Percentiles rank a stretch among this genome's conserved stretches.
Evolutionary conservation across 2,113 vertebrate species (phyloP).

Genomic region (Gallinago jamesoni): DNA sequence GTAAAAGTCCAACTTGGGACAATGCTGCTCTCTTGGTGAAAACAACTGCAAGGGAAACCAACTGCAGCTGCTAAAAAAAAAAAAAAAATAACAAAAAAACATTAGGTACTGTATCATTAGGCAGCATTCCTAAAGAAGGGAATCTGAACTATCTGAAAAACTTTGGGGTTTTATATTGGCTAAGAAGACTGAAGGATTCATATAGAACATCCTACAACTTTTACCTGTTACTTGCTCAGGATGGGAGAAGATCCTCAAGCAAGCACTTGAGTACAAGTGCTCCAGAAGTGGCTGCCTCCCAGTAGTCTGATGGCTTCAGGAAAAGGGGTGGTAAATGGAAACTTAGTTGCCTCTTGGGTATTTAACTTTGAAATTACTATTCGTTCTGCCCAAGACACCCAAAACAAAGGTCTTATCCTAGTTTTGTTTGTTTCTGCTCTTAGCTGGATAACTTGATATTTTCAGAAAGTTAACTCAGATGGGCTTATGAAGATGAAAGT

Average conservation of each 20-base stretch:
- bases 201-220: background rate
- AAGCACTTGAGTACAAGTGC: background rate
- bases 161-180: background rate
- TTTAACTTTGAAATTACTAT: background rate
- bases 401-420: background rate
- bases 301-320: background rate
- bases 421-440: background rate
- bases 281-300: background rate
- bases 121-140: background rate
- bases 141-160: background rate
- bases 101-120: rapidly evolving
- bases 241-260: background rate
- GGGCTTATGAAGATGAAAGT: background rate
- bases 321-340: background rate
- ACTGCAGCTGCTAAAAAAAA: background rate
- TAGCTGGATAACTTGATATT: background rate
- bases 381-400: background rate
- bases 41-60: background rate
- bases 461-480: background rate
- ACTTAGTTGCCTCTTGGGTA: background rate
- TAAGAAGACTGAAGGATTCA: background rate
- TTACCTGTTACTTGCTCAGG: background rate
- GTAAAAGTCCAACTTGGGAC: background rate
- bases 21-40: background rate
- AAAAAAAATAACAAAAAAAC: background rate